These are phyloP conservation scores for Penaeus monodon DNA, from an alignment of 2,888 invertebrate genomes.

Conservation along the genomic window DNA sequence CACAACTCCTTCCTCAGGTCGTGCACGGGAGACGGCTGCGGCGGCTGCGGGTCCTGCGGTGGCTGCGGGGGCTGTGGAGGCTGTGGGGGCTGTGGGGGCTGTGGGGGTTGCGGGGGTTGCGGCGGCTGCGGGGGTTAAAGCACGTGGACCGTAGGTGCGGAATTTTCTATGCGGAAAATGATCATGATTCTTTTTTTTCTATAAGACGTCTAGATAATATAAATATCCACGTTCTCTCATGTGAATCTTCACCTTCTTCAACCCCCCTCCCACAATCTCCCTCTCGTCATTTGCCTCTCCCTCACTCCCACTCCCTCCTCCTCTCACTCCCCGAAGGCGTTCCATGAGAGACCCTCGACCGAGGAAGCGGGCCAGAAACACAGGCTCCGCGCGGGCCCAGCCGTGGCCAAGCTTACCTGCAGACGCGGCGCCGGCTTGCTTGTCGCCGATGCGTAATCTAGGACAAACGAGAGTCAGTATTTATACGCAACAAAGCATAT, in stretches of 20 bases:
- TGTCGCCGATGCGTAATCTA: too few relatives aligned
- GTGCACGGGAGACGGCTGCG: conserved; percentile 56
- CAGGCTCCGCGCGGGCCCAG: too few relatives aligned
- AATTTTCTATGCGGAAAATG: background rate
- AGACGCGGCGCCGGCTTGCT: too few relatives aligned
- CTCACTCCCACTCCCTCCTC: too few relatives aligned
- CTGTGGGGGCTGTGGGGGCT: conserved; percentile 61
- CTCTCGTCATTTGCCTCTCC: too few relatives aligned
- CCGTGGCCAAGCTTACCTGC: too few relatives aligned
- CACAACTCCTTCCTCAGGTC: conserved; percentile 62
- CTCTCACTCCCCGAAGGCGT: too few relatives aligned
- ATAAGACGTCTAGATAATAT: background rate
- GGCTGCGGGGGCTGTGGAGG: conserved; percentile 62
- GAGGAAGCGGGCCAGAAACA: too few relatives aligned
- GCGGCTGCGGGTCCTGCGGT: conserved; percentile 62
- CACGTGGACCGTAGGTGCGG: conserved; percentile 20
- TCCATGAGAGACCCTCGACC: too few relatives aligned
- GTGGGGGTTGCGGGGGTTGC: conserved; percentile 62
- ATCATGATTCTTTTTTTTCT: conserved; percentile 7
- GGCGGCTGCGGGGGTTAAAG: conserved; percentile 62
- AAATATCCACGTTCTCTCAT: background rate
- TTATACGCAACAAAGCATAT: too few relatives aligned
- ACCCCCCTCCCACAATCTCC: background rate
- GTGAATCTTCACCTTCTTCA: background rate
- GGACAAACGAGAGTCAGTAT: too few relatives aligned